Conservation (phyloP, 1,140 invertebrate genomes). For the Bombus difficillimus region DNA sequence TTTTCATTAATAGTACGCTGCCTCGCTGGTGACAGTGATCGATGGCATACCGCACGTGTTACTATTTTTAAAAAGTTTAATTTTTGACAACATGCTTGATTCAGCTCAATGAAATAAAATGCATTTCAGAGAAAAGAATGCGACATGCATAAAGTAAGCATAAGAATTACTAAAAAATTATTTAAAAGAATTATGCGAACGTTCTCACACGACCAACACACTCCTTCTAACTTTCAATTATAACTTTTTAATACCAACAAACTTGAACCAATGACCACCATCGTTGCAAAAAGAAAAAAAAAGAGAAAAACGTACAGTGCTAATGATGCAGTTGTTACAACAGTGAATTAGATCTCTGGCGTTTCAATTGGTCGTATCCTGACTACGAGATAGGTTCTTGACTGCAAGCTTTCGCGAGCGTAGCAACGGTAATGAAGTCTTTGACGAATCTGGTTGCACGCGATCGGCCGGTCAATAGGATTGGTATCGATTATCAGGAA, state of each 20-base stretch:
- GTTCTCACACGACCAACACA: too few species aligned
- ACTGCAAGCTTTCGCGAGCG: background rate
- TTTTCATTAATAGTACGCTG: background rate
- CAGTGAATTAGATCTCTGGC: background rate
- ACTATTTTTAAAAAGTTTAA: too few species aligned
- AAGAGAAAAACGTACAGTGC: background rate
- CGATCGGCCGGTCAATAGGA: constrained; percentile 5
- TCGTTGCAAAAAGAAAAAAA: background rate
- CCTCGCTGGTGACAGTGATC: too few species aligned
- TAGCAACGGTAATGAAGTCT: constrained; percentile 7
- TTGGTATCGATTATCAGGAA: constrained; percentile 27
- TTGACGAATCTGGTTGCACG: constrained; percentile 2
- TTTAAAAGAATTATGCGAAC: background rate
- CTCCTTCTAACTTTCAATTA: too few species aligned
- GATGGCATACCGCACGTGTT: too few species aligned
- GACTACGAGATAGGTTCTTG: background rate
- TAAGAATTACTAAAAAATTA: background rate
- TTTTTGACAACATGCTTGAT: too few species aligned
- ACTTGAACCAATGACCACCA: background rate
- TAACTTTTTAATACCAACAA: background rate
- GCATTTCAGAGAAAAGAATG: too few species aligned
- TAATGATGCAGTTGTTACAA: too few species aligned
- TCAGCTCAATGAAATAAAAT: too few species aligned
- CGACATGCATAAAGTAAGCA: too few species aligned
- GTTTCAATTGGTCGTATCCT: background rate